These are phyloP conservation scores for Novumbra hubbsi DNA, from an alignment of 2,797 vertebrate genomes.

Conservation along the genomic window DNA sequence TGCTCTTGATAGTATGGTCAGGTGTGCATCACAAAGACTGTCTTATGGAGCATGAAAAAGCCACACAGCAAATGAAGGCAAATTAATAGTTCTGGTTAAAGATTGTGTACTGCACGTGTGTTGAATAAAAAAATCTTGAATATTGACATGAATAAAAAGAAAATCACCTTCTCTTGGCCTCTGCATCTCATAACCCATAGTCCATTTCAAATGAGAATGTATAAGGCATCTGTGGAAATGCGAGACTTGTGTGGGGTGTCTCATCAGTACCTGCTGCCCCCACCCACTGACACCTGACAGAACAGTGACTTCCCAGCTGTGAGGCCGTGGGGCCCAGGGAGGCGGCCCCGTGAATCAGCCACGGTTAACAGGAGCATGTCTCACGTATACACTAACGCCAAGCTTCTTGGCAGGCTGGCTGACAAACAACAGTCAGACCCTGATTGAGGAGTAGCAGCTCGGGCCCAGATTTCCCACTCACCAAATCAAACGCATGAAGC, in stretches of 20 bases:
- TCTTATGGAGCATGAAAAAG: not conserved
- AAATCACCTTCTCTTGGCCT: not conserved
- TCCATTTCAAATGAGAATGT: not conserved
- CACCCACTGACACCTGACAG: conserved; percentile 15
- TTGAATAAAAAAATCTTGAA: too few relatives aligned
- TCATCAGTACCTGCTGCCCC: not conserved
- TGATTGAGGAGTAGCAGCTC: conserved; percentile 64
- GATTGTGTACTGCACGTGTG: too few relatives aligned
- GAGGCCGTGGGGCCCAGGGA: conserved; percentile 27
- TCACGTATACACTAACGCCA: conserved; percentile 12
- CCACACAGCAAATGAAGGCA: not conserved
- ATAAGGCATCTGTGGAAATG: not conserved
- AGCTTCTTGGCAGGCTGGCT: conserved; percentile 26
- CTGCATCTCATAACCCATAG: not conserved
- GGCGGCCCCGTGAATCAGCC: conserved; percentile 47
- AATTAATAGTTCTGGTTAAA: not conserved
- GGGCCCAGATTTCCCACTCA: conserved; percentile 55
- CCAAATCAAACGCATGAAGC: too few relatives aligned
- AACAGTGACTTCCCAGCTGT: conserved; percentile 25
- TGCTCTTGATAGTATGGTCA: not conserved
- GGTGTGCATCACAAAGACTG: not conserved
- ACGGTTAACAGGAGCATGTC: conserved; percentile 45
- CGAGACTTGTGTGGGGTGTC: not conserved
- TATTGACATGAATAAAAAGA: not conserved
- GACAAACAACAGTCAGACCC: conserved; percentile 49